phyloP scores from a whole-genome alignment of 2,113 vertebrate genomes.

The Tychaedon coryphoeus region DNA sequence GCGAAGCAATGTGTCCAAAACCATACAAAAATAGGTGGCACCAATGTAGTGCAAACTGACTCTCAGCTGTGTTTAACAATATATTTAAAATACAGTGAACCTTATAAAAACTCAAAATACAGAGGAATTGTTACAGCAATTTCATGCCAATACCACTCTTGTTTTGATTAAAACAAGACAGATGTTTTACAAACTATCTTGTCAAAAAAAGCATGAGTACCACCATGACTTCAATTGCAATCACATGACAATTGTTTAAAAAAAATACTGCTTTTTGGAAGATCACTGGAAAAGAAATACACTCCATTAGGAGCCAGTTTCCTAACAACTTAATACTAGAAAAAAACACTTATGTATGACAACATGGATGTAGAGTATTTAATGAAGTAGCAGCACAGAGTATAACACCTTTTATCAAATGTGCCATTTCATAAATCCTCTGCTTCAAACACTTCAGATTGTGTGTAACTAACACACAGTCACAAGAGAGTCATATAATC shows the following conservation, averaged over 20 bases:
- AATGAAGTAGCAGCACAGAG: not conserved
- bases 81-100: not conserved
- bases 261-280: not conserved
- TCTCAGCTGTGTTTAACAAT: not conserved
- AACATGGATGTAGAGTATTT: not conserved
- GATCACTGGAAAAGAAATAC: not conserved
- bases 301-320: not conserved
- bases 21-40: not conserved
- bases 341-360: fast-evolving
- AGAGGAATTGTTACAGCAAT: not conserved
- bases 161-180: not conserved
- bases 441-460: not conserved
- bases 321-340: not conserved
- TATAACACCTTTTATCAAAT: not conserved
- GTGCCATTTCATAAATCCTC: not conserved
- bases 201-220: not conserved
- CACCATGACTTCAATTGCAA: not conserved
- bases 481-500: not conserved
- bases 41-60: not conserved
- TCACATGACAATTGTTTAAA: not conserved
- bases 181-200: not conserved
- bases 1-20: not conserved
- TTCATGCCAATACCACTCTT: not conserved
- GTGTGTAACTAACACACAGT: not conserved
- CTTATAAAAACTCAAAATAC: not conserved